Percentiles rank a stretch among this genome's conserved stretches.
These are phyloP conservation scores for Argyresthia albistria DNA, from an alignment of 2,888 invertebrate genomes.

Conservation along the genomic window DNA sequence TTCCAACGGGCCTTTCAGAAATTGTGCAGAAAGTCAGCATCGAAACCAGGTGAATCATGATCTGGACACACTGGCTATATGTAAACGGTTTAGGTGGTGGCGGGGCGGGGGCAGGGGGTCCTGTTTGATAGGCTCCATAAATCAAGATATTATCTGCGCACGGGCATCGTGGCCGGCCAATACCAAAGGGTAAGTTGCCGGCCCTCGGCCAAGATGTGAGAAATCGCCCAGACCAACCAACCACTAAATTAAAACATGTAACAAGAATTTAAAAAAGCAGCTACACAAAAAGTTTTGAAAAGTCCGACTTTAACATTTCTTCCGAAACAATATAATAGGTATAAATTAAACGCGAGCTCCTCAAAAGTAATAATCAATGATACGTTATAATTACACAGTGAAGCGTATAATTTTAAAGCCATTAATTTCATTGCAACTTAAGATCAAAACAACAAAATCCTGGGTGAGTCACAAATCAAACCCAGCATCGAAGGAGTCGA, in stretches of 20 bases:
- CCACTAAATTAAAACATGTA: constrained; percentile 8
- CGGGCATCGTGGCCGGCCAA: constrained; percentile 49
- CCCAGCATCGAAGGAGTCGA: constrained; percentile 47
- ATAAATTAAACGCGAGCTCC: constrained; percentile 38
- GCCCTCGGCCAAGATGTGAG: constrained; percentile 24
- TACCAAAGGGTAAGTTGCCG: constrained; percentile 49
- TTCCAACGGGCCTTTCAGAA: too few species aligned
- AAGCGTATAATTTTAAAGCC: constrained; percentile 58
- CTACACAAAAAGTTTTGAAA: neutral
- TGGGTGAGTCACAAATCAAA: constrained; percentile 62
- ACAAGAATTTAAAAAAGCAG: neutral
- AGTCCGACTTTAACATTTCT: neutral
- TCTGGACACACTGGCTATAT: neutral
- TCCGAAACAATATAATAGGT: constrained; percentile 16
- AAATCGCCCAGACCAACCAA: constrained; percentile 8
- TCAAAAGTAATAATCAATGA: constrained; percentile 61
- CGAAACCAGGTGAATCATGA: constrained; percentile 1
- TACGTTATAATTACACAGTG: constrained; percentile 54
- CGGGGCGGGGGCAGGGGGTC: constrained; percentile 18
- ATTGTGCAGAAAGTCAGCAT: too few species aligned
- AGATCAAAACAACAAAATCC: constrained; percentile 56
- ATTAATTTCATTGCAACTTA: constrained; percentile 69
- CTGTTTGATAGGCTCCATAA: constrained; percentile 49
- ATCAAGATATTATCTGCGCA: constrained; percentile 64
- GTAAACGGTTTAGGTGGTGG: constrained; percentile 5